Evolutionary conservation across 2,888 invertebrate species (phyloP).

Genomic region (Timema podura): DNA sequence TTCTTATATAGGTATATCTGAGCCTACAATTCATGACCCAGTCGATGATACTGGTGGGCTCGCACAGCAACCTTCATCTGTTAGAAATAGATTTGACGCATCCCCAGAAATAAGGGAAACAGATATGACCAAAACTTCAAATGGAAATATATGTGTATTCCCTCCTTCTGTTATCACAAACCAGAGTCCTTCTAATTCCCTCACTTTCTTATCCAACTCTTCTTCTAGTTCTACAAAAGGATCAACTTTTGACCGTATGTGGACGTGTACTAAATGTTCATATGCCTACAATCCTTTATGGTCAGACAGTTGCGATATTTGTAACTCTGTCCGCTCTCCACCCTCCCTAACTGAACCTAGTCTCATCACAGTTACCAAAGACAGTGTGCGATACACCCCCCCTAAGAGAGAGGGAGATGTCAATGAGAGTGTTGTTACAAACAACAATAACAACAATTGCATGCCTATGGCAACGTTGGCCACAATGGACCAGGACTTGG

Average conservation of each 20-base stretch:
- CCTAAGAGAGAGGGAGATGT: slow-evolving; percentile 38
- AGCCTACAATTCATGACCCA: slow-evolving; percentile 32
- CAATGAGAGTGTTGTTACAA: slow-evolving; percentile 22
- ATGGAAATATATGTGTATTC: slow-evolving; percentile 21
- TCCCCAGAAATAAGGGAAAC: slow-evolving; percentile 21
- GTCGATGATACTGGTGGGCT: slow-evolving; percentile 7
- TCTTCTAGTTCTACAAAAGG: slow-evolving; percentile 23
- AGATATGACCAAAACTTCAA: slow-evolving; percentile 25
- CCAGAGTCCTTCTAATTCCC: slow-evolving; percentile 16
- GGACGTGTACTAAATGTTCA: slow-evolving; percentile 86
- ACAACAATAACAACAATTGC: slow-evolving; percentile 26
- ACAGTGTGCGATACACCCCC: slow-evolving; percentile 43
- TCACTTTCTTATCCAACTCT: slow-evolving; percentile 18
- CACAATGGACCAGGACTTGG: slow-evolving; percentile 63
- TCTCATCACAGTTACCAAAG: slow-evolving; percentile 65
- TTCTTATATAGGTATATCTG: slow-evolving; percentile 40
- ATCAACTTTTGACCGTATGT: slow-evolving; percentile 54
- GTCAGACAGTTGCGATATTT: slow-evolving; percentile 77
- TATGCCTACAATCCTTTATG: slow-evolving; percentile 82
- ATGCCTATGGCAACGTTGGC: slow-evolving; percentile 55
- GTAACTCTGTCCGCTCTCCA: slow-evolving; percentile 62
- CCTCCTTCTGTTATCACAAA: slow-evolving; percentile 16
- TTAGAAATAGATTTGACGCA: slow-evolving; percentile 21
- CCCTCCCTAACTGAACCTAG: slow-evolving; percentile 61
- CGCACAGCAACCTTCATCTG: slow-evolving; percentile 11